Evolutionary conservation across 2,888 invertebrate species (phyloP), one percentile per base, ranked within the genome.

Genomic region (Leucania comma): DNA sequence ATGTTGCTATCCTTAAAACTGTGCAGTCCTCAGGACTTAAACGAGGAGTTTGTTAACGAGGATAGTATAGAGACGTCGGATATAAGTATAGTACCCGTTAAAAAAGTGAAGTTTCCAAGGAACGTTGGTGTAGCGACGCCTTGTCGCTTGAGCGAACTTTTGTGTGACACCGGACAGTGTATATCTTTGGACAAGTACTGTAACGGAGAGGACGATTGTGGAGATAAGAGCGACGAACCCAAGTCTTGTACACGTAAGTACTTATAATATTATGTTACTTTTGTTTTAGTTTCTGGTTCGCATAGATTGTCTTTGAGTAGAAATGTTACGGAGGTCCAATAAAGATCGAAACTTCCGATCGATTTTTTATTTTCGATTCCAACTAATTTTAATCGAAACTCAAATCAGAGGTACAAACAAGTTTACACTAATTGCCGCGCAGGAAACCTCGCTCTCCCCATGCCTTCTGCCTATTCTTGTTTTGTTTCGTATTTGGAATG

Each of bases 151-250:
- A 97, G 97, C 84, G 97, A 97, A 91, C 95, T 97, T 78, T 92
- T 96, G 68, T 97, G 97, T 91, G 96, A 97, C 88, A 97, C 97
- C 42, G 96, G 97, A 56, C 97, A 97, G 92, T 98, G 98, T 93
- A 96, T 98, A 87, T 96, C 97, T 54, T 93, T 97, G 89, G 97
- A 97, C 93, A 97, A 97, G 92, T 98, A 97, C 91, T 98, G 98
- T 93, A 97, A 98, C 88, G 97, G 98, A 26, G 96, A 97, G 74
- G 97, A 97, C 86, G 98, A 98, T 90, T 98, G 98, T 87, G 97
- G 97, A 38, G 98, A 98, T 91, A 97, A 97, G 86, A 97, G 97
- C 84, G 98, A 98, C 90, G 98, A 98, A 91, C 97, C 97, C 4
- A 96, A 97, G 81, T 96, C 97, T 86, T 98, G 98, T 92, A 96